Evolutionary conservation across 2,888 invertebrate genomes (phyloP).

Genomic region (Arrhopalites spinosus): DNA sequence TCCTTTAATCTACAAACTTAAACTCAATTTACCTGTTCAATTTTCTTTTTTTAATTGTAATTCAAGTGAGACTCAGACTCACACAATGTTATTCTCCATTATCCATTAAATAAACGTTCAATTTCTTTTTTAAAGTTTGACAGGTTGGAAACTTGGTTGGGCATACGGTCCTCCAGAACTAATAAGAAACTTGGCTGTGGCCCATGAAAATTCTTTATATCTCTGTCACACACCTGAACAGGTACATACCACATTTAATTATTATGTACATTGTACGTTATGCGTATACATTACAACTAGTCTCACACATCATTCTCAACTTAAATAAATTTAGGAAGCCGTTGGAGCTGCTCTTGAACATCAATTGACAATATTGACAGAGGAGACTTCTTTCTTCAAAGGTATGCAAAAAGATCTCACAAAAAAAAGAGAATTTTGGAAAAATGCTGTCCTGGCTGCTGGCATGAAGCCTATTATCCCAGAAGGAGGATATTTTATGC

Average conservation of each 20-base stretch:
- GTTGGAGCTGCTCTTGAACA: conserved; percentile 85
- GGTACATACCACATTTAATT: conserved; percentile 61
- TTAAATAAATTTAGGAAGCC: conserved; percentile 65
- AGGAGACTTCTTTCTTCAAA: conserved; percentile 78
- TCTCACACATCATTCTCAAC: too few species aligned
- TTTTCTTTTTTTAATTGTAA: background rate
- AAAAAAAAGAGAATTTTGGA: conserved; percentile 79
- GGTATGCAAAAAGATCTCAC: conserved; percentile 75
- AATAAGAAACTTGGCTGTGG: conserved; percentile 60
- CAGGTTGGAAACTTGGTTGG: conserved; percentile 68
- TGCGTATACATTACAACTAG: too few species aligned
- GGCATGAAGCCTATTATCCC: conserved; percentile 92
- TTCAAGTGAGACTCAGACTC: too few species aligned
- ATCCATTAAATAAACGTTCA: too few species aligned
- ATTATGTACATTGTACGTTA: too few species aligned
- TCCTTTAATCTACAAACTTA: background rate
- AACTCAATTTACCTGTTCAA: background rate
- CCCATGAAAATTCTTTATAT: conserved; percentile 70
- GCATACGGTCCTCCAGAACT: conserved; percentile 64
- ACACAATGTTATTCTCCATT: too few species aligned
- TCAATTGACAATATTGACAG: conserved; percentile 72
- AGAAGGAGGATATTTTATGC: conserved; percentile 95
- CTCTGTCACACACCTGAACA: conserved; percentile 88
- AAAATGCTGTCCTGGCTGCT: conserved; percentile 72
- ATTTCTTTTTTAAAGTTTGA: conserved; percentile 61